Evolutionary conservation across 2,797 vertebrate genomes (phyloP).

Genomic region (Petrocephalus sullivani): DNA sequence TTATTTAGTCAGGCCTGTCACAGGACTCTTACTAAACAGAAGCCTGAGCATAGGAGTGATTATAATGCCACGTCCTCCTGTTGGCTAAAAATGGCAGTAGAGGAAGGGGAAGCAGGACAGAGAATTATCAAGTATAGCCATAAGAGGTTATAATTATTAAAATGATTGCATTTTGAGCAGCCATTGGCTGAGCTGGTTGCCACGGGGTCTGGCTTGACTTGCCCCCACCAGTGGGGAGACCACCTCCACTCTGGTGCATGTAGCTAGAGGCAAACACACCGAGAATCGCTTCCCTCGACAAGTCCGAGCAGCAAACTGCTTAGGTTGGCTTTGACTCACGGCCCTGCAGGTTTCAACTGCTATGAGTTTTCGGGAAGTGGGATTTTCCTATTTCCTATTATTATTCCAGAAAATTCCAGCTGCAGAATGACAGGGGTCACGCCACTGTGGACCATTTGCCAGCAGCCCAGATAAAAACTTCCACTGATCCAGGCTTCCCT

Average conservation of each 20-base stretch:
- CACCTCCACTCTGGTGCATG: neutral
- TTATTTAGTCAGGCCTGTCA: neutral
- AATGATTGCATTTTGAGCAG: neutral
- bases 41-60: neutral
- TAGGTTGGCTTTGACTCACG: neutral
- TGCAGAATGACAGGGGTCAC: neutral
- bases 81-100: neutral
- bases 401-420: neutral
- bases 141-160: neutral
- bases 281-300: neutral
- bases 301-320: neutral
- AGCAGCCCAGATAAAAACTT: neutral
- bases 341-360: neutral
- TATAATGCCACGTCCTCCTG: neutral
- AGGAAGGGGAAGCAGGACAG: neutral
- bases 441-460: neutral
- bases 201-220: neutral
- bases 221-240: neutral
- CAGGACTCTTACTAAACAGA: neutral
- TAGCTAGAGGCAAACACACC: neutral
- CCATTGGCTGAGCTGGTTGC: neutral
- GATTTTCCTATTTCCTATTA: neutral
- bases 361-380: neutral
- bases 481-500: neutral
- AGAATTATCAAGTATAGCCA: neutral